Conservation (phyloP, 2,888 invertebrate genomes). For the Mesochorus sp. region DNA sequence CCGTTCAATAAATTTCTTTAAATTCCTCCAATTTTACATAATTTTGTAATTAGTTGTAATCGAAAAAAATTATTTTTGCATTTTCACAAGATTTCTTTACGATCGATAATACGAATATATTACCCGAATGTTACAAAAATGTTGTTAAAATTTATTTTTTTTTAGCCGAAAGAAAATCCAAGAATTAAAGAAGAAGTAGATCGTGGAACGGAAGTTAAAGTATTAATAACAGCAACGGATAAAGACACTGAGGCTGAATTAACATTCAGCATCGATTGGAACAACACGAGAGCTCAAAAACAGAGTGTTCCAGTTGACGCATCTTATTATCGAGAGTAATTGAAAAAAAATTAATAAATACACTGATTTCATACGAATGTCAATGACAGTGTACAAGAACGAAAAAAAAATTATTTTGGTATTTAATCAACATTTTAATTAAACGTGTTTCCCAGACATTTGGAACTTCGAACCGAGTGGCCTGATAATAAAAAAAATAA, state of each 20-base stretch:
- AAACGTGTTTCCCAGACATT: too few species aligned
- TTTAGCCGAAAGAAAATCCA: conserved; percentile 83
- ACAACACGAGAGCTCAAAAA: conserved; percentile 81
- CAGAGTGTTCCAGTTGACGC: conserved; percentile 64
- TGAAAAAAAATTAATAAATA: not conserved
- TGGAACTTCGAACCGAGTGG: conserved; percentile 82
- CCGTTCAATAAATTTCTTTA: not conserved
- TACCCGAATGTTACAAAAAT: too few species aligned
- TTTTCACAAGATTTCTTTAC: not conserved
- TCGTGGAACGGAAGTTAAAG: conserved; percentile 80
- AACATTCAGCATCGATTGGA: conserved; percentile 85
- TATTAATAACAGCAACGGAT: conserved; percentile 84
- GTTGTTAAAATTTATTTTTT: conserved; percentile 23
- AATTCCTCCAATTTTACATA: conserved; percentile 21
- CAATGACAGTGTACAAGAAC: too few species aligned
- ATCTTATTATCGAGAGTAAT: conserved; percentile 60
- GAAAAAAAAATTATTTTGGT: not conserved
- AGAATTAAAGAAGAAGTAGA: conserved; percentile 84
- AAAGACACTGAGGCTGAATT: conserved; percentile 85
- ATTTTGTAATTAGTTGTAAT: not conserved
- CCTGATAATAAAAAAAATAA: conserved; percentile 70
- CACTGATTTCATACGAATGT: not conserved
- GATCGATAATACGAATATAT: not conserved
- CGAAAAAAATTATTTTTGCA: too few species aligned
- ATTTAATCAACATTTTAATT: not conserved